Conservation (phyloP, 2,113 vertebrate species). For the Xerus inauris region DNA sequence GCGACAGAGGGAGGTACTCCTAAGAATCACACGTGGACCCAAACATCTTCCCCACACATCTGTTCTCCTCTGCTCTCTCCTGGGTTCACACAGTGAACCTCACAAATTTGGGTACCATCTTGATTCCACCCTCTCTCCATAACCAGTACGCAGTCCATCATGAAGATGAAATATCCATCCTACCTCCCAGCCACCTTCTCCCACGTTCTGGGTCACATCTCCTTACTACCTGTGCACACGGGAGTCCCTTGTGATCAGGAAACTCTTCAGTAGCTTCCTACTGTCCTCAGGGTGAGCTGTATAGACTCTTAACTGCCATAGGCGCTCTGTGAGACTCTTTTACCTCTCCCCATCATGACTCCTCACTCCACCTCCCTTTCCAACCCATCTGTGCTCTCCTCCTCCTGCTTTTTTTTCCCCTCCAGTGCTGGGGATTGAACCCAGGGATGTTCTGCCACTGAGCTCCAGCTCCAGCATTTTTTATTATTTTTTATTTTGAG, state of each 20-base stretch:
- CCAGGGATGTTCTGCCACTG: neutral
- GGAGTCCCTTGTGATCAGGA: neutral
- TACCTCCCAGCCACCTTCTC: neutral
- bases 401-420: neutral
- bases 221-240: neutral
- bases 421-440: neutral
- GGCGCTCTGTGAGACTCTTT: neutral
- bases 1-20: neutral
- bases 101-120: neutral
- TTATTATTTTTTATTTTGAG: neutral
- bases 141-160: neutral
- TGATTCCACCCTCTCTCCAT: neutral
- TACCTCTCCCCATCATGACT: neutral
- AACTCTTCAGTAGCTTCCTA: neutral
- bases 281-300: neutral
- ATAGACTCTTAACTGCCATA: neutral
- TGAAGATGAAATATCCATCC: neutral
- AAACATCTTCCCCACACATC: no score
- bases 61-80: neutral
- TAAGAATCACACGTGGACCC: no score
- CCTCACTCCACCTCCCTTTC: fast-evolving
- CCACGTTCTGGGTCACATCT: neutral
- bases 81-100: neutral
- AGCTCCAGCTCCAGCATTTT: neutral
- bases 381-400: neutral